Percentiles rank a stretch among this genome's conserved stretches.
Evolutionary conservation across 1,140 invertebrate species (phyloP).

Genomic region (Wiebesia pumilae): DNA sequence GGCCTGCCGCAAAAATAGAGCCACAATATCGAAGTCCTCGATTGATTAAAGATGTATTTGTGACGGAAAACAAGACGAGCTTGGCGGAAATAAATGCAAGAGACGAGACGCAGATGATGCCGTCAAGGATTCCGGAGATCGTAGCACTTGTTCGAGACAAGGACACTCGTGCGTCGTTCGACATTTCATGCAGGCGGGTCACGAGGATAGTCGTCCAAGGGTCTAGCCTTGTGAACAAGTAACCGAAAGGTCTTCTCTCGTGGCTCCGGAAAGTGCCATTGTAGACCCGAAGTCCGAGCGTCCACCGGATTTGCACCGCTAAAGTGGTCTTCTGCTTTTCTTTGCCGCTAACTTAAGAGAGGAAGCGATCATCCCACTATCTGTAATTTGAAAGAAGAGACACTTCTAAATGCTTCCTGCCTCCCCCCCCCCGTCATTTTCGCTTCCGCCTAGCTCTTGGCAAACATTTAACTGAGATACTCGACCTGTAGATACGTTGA

Average conservation of each 20-base stretch:
- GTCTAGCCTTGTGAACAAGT: not conserved
- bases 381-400: not conserved
- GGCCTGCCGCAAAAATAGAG: too few relatives aligned
- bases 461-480: too few relatives aligned
- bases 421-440: not conserved
- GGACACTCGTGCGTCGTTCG: not conserved
- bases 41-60: constrained; percentile 35
- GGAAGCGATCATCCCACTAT: not conserved
- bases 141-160: not conserved
- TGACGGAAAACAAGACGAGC: not conserved
- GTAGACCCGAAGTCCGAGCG: not conserved
- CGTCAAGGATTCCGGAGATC: not conserved
- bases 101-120: not conserved
- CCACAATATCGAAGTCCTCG: not conserved
- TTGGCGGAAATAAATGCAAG: not conserved
- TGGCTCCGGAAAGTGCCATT: not conserved
- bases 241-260: not conserved
- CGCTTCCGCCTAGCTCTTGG: not conserved
- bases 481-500: too few relatives aligned
- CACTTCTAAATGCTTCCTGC: not conserved
- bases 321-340: not conserved
- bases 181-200: not conserved
- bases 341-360: constrained; percentile 2
- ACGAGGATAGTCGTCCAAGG: not conserved
- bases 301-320: not conserved